Base-by-base conservation (phyloP, 2,797 vertebrate species). In the Kryptolebias ocellatus region DNA sequence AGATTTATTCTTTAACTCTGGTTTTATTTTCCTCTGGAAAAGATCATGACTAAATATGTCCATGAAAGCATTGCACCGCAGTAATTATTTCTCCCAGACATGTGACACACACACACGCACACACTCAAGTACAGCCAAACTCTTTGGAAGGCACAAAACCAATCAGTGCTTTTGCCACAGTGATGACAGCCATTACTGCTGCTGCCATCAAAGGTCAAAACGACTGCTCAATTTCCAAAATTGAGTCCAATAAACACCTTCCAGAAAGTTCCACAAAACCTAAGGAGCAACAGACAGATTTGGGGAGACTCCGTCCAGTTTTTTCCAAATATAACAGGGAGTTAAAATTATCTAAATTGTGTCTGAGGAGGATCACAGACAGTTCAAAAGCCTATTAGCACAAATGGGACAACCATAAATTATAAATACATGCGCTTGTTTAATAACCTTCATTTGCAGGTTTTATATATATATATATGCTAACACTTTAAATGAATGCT, bases 171-270 rank as follows among this genome's bases (percentile, higher is more conserved):
- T 81, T 67, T 62, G 81, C 87, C 83, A 72, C 83, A 78, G 84
- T 79, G 86, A 81, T 87, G 89, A 89, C 86, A 91, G 85, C 78
- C 78, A 73, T 90, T 86, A 74, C 80, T 60, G 81, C 62, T 20
- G 64, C 82, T 87, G 81, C 86, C 85, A 91, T 93, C 79, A 83
- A 84, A 90, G 83, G 83, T 90, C 80, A 81, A 67, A 68, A 68
- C 12, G 69, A 82, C 77, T 60, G 74, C 84, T 85, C 70, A 79
- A 75, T 91, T 92, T 93, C 90, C 90, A 81, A 89, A 80, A 88
- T 69, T 78, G 85, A 80, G 78, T 89, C 87, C 90, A 93, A 92
- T 93, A 92, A 94, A 93, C 92, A 92, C 88, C 89, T 92, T 81
- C 80, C 76, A 80, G 61, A 89, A 91, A 87, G 89, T 88, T 90